Base-by-base conservation (phyloP, 2,888 invertebrate genomes). In the Cephus pulcher region DNA sequence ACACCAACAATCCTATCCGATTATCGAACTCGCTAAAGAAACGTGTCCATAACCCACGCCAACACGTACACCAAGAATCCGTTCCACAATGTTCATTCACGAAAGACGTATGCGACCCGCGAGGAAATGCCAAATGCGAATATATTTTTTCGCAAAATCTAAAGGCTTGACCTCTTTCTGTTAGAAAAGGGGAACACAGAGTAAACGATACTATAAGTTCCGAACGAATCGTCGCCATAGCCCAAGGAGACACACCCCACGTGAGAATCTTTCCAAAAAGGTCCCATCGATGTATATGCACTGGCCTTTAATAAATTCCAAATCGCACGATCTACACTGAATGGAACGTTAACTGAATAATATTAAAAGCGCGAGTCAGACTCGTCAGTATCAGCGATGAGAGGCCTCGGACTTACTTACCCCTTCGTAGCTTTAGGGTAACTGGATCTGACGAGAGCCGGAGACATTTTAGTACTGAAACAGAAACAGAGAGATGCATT, bases 381-480 rank as follows among this genome's bases (percentile, higher is more conserved):
- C 56, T 56, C 56, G 56, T 56, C 56, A 56, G 23, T 56, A 23
- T 56, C 56, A 56, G 56, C 56, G 56, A 9, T 56, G 56, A 56
- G 56, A 56, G 56, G 23, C 56, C 56, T 56, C 23, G 80, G 82
- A 78, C 80, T 83, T 83, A 93, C 95, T 95, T 94, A 97, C 97
- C 97, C 95, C 97, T 95, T 94, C 95, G 96, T 92, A 98, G 94
- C 94, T 96, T 96, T 93, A 98, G 93, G 91, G 96, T 97, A 91
- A 98, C 97, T 89, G 97, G 96, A 94, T 97, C 97, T 93, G 96
- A 95, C 86, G 97, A 97, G 91, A 98, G 94, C 92, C 97, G 96
- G 92, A 98, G 95, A 93, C 97, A 97, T 96, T 97, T 97, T 93
- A 97, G 94, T 93, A 97, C 97, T 97, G 95, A 88, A 95, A 95